A percentile compares a stretch with the other conserved stretches of the same genome.
These are phyloP conservation scores for Brachyrhaphis roseni DNA, from an alignment of 2,797 vertebrate genomes.

Conservation along the genomic window DNA sequence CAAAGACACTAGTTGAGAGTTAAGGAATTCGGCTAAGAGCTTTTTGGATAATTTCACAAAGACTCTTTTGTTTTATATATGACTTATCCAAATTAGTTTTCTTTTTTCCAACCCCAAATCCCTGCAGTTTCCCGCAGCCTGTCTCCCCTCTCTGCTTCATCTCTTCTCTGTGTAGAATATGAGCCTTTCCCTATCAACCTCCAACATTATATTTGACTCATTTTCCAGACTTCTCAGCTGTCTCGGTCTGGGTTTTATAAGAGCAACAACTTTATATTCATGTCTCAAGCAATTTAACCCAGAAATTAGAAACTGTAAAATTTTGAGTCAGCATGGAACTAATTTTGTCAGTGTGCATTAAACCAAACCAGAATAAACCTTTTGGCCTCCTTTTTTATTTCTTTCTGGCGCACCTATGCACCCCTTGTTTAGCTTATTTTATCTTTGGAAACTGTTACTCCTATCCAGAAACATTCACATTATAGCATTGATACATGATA, in stretches of 20 bases:
- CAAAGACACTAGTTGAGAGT: constrained; percentile 41
- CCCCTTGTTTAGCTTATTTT: constrained; percentile 28
- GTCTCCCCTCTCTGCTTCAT: constrained; percentile 23
- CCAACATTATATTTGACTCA: constrained; percentile 43
- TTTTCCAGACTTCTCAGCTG: constrained; percentile 64
- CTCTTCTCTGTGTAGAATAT: constrained; percentile 38
- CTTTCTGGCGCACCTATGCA: constrained; percentile 15
- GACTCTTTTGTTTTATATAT: constrained; percentile 46
- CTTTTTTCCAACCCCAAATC: constrained; percentile 34
- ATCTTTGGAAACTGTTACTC: constrained; percentile 40
- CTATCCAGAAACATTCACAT: constrained; percentile 9
- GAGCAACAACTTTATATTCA: constrained; percentile 63
- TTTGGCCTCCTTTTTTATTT: constrained; percentile 29
- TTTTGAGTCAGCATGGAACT: constrained; percentile 68
- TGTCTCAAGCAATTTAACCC: constrained; percentile 71
- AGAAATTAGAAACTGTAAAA: constrained; percentile 74
- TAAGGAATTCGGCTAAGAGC: constrained; percentile 44
- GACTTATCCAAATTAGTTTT: constrained; percentile 38
- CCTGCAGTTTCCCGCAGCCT: constrained; percentile 16
- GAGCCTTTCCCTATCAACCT: constrained; percentile 53
- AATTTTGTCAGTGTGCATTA: constrained; percentile 73
- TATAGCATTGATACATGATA: constrained; percentile 19
- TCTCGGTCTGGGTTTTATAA: constrained; percentile 60
- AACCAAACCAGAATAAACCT: constrained; percentile 72
- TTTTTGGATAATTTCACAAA: constrained; percentile 49